Percentiles rank a stretch among this genome's conserved stretches.
phyloP scores from a whole-genome alignment of 2,113 vertebrate genomes.

The Cnemophilus loriae region DNA sequence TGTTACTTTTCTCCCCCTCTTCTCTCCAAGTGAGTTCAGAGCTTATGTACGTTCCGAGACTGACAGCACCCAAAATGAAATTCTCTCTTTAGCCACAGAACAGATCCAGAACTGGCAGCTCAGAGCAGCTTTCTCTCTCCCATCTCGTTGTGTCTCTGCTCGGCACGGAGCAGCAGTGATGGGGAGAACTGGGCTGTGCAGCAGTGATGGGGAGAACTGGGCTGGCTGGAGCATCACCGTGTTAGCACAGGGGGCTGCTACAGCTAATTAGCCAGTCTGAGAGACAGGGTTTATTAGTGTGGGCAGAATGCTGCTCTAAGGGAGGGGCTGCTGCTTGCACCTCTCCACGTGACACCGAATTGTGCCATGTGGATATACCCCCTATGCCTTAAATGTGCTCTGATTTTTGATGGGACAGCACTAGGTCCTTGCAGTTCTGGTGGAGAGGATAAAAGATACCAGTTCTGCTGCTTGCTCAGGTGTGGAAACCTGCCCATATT shows the following conservation, averaged over 20 bases:
- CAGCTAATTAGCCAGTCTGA: neutral
- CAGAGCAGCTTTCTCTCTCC: neutral
- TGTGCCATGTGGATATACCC: neutral
- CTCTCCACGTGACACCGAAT: neutral
- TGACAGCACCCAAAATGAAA: constrained; percentile 48
- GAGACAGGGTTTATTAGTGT: neutral
- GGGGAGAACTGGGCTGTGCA: neutral
- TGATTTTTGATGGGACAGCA: neutral
- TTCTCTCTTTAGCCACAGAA: constrained; percentile 33
- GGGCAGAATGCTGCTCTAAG: neutral
- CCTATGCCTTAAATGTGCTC: neutral
- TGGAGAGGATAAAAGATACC: neutral
- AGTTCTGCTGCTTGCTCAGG: neutral
- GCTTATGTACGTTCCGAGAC: neutral
- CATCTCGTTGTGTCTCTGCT: neutral
- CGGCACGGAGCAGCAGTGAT: neutral
- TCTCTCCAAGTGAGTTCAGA: constrained; percentile 5
- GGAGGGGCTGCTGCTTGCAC: neutral
- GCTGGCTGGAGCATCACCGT: neutral
- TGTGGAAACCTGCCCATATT: neutral
- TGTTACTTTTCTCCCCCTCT: neutral
- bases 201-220: neutral
- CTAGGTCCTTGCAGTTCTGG: neutral
- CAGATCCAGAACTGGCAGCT: constrained; percentile 34
- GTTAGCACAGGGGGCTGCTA: neutral